Conservation (phyloP, 2,797 vertebrate species). For the Fistularia commersonii region DNA sequence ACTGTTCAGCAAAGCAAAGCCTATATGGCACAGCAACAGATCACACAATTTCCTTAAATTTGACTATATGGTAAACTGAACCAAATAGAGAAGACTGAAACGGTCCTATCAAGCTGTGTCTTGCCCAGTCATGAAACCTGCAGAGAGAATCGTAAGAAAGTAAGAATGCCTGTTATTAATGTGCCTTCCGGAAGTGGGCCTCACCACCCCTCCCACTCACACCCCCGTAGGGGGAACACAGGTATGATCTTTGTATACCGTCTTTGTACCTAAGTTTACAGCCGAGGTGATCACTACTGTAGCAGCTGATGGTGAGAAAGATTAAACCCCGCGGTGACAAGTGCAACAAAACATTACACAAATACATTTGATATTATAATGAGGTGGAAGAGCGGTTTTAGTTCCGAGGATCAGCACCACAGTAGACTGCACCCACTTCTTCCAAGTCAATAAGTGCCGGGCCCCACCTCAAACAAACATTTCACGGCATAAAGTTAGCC, state of each 20-base stretch:
- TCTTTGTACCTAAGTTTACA: neutral
- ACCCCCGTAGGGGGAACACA: slow-evolving; percentile 37
- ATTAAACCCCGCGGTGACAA: neutral
- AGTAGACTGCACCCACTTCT: slow-evolving; percentile 6
- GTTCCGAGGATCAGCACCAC: too few species aligned
- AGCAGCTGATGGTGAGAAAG: neutral
- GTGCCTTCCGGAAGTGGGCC: slow-evolving; percentile 71
- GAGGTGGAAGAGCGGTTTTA: slow-evolving; percentile 10
- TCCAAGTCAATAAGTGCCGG: slow-evolving; percentile 5
- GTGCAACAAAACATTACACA: neutral
- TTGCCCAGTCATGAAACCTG: slow-evolving; percentile 57
- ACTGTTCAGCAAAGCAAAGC: too few species aligned
- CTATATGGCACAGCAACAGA: too few species aligned
- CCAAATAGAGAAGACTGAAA: neutral
- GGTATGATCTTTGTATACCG: slow-evolving; percentile 49
- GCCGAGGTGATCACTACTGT: slow-evolving; percentile 1
- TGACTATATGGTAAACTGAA: too few species aligned
- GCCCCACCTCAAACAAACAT: slow-evolving; percentile 4
- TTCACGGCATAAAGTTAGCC: too few species aligned
- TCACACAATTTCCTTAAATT: too few species aligned
- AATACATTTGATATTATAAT: slow-evolving; percentile 24
- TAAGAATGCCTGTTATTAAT: slow-evolving; percentile 63
- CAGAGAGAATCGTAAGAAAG: slow-evolving; percentile 44
- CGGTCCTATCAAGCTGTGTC: slow-evolving; percentile 60
- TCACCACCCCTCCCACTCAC: slow-evolving; percentile 58